These are phyloP conservation scores for Nysson spinosus DNA, from an alignment of 2,888 invertebrate species.

Conservation along the genomic window DNA sequence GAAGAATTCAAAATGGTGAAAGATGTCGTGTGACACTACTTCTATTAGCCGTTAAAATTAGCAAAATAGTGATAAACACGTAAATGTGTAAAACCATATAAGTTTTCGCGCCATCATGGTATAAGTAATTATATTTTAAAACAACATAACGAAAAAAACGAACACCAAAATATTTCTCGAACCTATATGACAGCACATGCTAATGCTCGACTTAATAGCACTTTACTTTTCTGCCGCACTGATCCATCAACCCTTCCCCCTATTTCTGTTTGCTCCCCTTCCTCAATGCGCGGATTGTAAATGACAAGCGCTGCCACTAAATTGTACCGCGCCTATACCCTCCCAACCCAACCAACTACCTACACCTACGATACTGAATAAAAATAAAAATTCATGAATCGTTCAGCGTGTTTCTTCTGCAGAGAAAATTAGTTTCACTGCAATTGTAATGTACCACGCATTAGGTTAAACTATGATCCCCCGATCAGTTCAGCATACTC, in stretches of 20 bases:
- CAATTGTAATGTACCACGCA: constrained; percentile 33
- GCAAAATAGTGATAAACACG: constrained; percentile 7
- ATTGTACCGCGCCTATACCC: constrained; percentile 25
- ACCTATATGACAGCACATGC: constrained; percentile 17
- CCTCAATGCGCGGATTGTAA: constrained; percentile 16
- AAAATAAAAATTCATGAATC: constrained; percentile 20
- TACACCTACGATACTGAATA: constrained; percentile 29
- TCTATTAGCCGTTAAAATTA: not conserved
- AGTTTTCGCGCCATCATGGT: constrained; percentile 30
- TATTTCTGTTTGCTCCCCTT: constrained; percentile 20
- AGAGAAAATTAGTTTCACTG: constrained; percentile 10
- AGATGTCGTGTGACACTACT: constrained; percentile 1
- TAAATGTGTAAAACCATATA: not conserved
- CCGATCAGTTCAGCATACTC: constrained; percentile 15
- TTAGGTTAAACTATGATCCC: constrained; percentile 34
- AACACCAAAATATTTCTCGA: constrained; percentile 10
- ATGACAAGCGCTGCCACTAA: constrained; percentile 36
- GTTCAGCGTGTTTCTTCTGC: constrained; percentile 21
- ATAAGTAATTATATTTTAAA: constrained; percentile 10
- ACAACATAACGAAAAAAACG: not conserved
- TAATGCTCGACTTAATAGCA: constrained; percentile 22
- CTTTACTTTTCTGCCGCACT: constrained; percentile 15
- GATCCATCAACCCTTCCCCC: constrained; percentile 15
- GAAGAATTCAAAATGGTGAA: constrained; percentile 9
- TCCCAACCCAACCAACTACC: constrained; percentile 24